Base-by-base conservation (phyloP, 2,888 invertebrate species). In the Tenthredo distinguenda region DNA sequence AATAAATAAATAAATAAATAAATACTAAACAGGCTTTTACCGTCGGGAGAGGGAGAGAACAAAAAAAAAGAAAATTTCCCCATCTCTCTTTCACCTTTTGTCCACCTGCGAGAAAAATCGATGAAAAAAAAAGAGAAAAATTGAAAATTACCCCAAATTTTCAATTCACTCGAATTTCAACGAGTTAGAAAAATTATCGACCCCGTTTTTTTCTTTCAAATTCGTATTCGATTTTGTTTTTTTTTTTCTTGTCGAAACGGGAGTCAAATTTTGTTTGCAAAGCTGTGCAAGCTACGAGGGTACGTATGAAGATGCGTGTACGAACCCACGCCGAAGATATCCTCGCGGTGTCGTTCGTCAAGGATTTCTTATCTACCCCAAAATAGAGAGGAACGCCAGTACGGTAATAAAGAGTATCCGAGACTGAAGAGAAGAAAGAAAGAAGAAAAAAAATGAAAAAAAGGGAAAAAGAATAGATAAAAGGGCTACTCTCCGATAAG, bases 361-460 rank as follows among this genome's bases (percentile, higher is more conserved):
- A 76, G 76, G 47, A 76, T 40, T 34, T 26, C 76, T 76, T 76
- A 76, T 76, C 76, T 76, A 76, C 76, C 76, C 76, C 47, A 26
- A 26, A 58, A 79, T 55, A 58, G 26, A 55, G 79, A 79, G 55
- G 37, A 79, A 58, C 58, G 26, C n/a, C n/a, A 18, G 34, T 18
- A n/a, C 26, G n/a, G 79, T 34, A 21, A 55, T 37, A 79, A 58
- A 79, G 3, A 79, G 79, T 76, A 43, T 76, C 47, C 12, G 21
- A 72, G n/a, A 37, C 21, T 76, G 6, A 31, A 9, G 10, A 31
- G 9, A 65, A 26, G 3, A 10, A 34, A 15, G n/a, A 43, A 3
- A 21, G 5, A 12, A 43, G 4, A 12, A 40, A 74, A 9, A 74
- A 43, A 43, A 2, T 0, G 12, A 47, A 26, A 47, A 47, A 43